Evolutionary conservation across 2,888 invertebrate genomes (phyloP).

Genomic region (Drepanosiphum platanoidis): DNA sequence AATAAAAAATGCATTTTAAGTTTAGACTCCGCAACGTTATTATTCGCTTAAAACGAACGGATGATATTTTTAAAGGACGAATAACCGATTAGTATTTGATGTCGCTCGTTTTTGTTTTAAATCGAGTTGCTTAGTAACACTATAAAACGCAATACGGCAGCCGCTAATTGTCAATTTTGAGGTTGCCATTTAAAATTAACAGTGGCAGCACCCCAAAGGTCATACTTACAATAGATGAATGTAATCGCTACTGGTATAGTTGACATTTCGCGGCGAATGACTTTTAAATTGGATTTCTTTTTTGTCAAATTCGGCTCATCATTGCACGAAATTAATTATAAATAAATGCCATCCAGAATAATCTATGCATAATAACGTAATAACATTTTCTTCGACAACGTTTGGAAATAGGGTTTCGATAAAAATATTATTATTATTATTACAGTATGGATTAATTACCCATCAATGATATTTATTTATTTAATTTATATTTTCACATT

Average conservation of each 20-base stretch:
- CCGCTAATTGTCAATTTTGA: conserved; percentile 62
- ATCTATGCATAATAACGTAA: conserved; percentile 40
- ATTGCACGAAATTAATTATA: conserved; percentile 33
- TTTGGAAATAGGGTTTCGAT: not conserved
- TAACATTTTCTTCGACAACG: not conserved
- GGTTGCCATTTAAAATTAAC: conserved; percentile 61
- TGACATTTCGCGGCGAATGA: conserved; percentile 60
- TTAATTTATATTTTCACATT: no score
- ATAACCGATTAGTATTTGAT: conserved; percentile 18
- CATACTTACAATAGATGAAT: conserved; percentile 58
- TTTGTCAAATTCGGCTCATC: conserved; percentile 30
- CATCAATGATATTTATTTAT: no score
- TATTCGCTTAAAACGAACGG: not conserved
- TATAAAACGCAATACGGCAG: conserved; percentile 36
- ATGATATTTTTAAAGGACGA: not conserved
- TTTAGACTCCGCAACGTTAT: no score
- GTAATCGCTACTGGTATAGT: conserved; percentile 49
- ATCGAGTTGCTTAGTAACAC: conserved; percentile 50
- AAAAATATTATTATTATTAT: no score
- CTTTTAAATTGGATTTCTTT: conserved; percentile 56
- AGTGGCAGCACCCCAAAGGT: conserved; percentile 41
- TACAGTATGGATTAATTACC: no score
- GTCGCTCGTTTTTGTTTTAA: conserved; percentile 25
- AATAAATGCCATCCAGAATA: conserved; percentile 48
- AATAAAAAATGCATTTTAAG: no score